Conservation (phyloP, 2,113 vertebrate species). For the Mobula birostris region DNA sequence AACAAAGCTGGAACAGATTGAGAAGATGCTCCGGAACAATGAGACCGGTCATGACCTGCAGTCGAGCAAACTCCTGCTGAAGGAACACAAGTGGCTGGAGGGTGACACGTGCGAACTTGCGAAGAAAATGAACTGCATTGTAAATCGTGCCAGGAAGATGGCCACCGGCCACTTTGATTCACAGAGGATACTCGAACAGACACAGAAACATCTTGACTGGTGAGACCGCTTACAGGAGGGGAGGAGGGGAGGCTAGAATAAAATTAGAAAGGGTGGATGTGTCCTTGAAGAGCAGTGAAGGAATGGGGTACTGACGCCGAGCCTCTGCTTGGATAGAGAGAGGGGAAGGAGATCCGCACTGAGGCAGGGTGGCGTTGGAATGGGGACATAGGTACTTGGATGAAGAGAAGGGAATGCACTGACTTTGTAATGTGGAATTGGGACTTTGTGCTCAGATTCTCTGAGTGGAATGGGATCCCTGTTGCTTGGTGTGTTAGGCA, state of each 20-base stretch:
- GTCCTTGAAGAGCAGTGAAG: too few relatives aligned
- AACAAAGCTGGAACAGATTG: constrained; percentile 72
- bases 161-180: constrained; percentile 73
- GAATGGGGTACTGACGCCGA: too few relatives aligned
- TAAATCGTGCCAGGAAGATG: constrained; percentile 59
- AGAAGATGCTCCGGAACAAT: constrained; percentile 61
- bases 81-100: constrained; percentile 69
- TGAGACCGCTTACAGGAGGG: constrained; percentile 44
- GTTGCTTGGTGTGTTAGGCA: too few relatives aligned
- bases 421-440: not conserved
- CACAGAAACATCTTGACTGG: constrained; percentile 68
- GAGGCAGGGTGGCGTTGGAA: too few relatives aligned
- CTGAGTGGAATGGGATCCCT: too few relatives aligned
- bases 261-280: too few relatives aligned
- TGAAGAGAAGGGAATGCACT: too few relatives aligned
- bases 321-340: too few relatives aligned
- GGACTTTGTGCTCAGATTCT: not conserved
- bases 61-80: constrained; percentile 67
- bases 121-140: constrained; percentile 71
- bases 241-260: not conserved
- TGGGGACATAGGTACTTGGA: too few relatives aligned
- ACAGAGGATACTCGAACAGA: constrained; percentile 65
- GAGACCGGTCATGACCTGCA: constrained; percentile 65
- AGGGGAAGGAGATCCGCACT: not conserved
- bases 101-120: constrained; percentile 66